These are phyloP conservation scores for Sylvietta virens DNA, from an alignment of 2,113 vertebrate genomes.

Conservation along the genomic window DNA sequence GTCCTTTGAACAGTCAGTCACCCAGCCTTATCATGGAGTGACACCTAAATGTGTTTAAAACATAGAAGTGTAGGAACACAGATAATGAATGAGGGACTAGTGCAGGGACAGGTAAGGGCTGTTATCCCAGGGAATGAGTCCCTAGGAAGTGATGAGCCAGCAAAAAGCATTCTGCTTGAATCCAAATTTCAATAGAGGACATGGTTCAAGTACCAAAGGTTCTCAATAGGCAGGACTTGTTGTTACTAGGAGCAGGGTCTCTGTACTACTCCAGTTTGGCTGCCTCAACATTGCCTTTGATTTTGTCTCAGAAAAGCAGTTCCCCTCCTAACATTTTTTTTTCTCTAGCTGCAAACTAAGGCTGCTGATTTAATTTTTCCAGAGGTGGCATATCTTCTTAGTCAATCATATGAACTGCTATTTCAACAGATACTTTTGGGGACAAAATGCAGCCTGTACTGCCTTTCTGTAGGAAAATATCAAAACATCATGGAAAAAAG, in stretches of 20 bases:
- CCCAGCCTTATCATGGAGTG: background rate
- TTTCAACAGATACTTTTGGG: background rate
- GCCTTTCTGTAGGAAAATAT: background rate
- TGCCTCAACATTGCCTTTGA: background rate
- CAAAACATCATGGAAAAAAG: background rate
- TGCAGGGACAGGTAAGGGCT: background rate
- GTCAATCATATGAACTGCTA: background rate
- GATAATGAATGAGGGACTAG: background rate
- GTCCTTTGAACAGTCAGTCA: background rate
- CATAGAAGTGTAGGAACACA: background rate
- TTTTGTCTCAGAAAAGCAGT: background rate
- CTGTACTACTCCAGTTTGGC: background rate
- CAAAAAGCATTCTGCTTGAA: background rate
- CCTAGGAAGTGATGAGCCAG: background rate
- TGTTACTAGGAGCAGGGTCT: background rate
- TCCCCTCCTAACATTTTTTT: background rate
- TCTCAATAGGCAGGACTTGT: background rate
- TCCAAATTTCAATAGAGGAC: background rate
- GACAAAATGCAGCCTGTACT: background rate
- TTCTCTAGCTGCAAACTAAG: background rate
- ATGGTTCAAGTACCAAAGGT: background rate
- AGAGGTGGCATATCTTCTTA: background rate
- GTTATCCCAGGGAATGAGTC: background rate
- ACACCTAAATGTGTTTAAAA: background rate
- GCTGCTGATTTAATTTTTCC: conserved; percentile 36